phyloP scores from a whole-genome alignment of 2,797 vertebrate species.

The Pteronotus mesoamericanus region DNA sequence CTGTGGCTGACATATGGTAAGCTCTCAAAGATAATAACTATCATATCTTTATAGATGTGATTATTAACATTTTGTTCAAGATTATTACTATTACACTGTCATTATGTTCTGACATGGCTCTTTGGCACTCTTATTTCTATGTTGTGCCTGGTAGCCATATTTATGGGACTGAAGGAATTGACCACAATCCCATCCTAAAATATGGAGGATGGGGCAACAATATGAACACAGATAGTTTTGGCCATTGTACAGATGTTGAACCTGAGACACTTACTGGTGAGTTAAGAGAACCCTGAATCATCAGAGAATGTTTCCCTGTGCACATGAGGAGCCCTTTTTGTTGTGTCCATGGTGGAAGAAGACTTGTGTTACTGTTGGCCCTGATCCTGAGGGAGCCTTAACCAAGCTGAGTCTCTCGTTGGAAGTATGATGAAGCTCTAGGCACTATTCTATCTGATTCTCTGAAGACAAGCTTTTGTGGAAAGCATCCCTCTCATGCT shows the following conservation, averaged over 20 bases:
- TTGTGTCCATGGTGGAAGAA: not conserved
- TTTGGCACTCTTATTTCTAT: not conserved
- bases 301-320: not conserved
- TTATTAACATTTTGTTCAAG: not conserved
- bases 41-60: not conserved
- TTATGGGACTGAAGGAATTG: not conserved
- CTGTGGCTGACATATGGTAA: not conserved
- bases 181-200: not conserved
- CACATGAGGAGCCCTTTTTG: not conserved
- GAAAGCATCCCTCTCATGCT: not conserved
- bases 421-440: not conserved
- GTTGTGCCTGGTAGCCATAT: not conserved
- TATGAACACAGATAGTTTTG: not conserved
- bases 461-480: not conserved
- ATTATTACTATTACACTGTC: not conserved
- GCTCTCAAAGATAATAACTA: not conserved
- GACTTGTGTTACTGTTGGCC: not conserved
- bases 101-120: not conserved
- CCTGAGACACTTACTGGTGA: not conserved
- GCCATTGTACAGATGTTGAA: not conserved
- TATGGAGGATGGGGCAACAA: not conserved
- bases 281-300: not conserved
- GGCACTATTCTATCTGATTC: not conserved
- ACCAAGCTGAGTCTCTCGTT: not conserved
- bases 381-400: not conserved